Conservation (phyloP, 1,140 invertebrate genomes). For the Aplysia californica region DNA sequence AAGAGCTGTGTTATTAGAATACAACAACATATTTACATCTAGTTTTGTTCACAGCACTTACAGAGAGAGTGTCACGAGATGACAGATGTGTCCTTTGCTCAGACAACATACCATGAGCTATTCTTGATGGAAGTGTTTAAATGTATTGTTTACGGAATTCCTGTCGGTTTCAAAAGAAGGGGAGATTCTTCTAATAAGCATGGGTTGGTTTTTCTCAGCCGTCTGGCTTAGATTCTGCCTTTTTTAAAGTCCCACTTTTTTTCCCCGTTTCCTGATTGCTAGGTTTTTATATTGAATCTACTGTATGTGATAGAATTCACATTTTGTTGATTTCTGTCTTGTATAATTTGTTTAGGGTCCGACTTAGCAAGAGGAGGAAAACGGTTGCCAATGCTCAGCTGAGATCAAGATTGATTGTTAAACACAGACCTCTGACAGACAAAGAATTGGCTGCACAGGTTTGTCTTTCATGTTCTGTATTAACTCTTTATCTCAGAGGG, state of each 20-base stretch:
- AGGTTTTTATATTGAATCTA: neutral
- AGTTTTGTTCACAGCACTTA: neutral
- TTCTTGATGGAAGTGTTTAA: neutral
- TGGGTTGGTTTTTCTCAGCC: too few species aligned
- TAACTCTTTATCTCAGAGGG: too few species aligned
- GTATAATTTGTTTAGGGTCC: constrained; percentile 73
- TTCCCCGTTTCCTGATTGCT: neutral
- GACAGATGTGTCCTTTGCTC: neutral
- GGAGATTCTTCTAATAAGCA: too few species aligned
- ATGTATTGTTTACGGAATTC: neutral
- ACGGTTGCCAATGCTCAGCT: constrained; percentile 69
- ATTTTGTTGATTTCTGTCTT: neutral
- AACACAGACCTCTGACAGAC: constrained; percentile 88
- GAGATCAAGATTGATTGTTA: constrained; percentile 88
- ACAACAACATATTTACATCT: neutral
- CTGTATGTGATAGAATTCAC: neutral
- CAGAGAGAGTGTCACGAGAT: neutral
- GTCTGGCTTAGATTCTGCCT: too few species aligned
- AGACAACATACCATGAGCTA: neutral
- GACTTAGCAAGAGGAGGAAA: constrained; percentile 88
- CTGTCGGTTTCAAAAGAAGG: neutral
- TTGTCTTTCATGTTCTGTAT: too few species aligned
- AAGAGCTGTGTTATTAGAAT: too few species aligned
- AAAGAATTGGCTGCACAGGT: constrained; percentile 88
- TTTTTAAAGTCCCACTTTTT: neutral